Conservation (phyloP, 2,888 invertebrate genomes). For the Agrochola lota region DNA sequence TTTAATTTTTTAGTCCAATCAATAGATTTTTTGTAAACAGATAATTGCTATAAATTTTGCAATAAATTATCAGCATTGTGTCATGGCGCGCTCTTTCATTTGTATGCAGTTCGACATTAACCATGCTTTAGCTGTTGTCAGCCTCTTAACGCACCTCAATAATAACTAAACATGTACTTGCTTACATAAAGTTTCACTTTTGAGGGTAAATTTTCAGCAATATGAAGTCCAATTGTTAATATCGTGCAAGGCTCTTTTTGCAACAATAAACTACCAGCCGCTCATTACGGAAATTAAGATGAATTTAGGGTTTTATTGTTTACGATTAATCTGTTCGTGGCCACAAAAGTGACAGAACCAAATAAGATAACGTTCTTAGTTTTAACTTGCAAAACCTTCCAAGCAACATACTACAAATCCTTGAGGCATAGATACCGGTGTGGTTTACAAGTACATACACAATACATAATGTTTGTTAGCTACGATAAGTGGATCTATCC, state of each 20-base stretch:
- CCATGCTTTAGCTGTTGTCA: too few species aligned
- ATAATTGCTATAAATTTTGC: too few species aligned
- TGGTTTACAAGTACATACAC: not conserved
- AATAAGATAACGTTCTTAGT: not conserved
- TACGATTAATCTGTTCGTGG: not conserved
- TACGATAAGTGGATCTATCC: slow-evolving; percentile 49
- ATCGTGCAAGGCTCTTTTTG: not conserved
- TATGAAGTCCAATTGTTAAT: not conserved
- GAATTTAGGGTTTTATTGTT: not conserved
- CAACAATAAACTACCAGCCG: not conserved
- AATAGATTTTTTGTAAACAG: too few species aligned
- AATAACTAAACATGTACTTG: not conserved
- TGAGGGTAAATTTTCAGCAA: not conserved
- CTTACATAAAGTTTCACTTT: not conserved
- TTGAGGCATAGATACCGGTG: not conserved
- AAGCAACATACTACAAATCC: not conserved
- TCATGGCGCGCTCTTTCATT: too few species aligned
- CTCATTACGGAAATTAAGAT: not conserved
- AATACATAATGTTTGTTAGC: slow-evolving; percentile 56
- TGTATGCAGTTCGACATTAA: too few species aligned
- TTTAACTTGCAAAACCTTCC: not conserved
- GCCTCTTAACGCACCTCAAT: not conserved
- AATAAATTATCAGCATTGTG: too few species aligned
- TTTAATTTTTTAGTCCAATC: too few species aligned
- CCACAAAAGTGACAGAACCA: not conserved